Base-by-base conservation (phyloP, 1,140 invertebrate genomes). In the Hyles euphorbiae region DNA sequence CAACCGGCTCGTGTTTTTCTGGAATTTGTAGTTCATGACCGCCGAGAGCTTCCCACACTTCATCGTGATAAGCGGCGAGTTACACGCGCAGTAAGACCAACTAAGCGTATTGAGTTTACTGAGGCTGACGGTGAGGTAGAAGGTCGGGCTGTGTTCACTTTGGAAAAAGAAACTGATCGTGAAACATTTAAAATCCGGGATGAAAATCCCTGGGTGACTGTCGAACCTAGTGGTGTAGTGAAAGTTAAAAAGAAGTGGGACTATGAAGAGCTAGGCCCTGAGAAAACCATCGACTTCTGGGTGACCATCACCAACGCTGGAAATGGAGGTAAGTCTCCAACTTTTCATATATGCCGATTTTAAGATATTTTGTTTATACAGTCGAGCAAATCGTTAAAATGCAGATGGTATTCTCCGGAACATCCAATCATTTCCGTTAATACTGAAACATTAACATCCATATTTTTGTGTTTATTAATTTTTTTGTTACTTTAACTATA, bases 211-310 rank as follows among this genome's bases (percentile, higher is more conserved):
- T 98, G 97, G 97, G 96, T 98, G 33, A 96, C 95, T 9, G 96
- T 98, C 44, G 96, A 96, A 80, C 92, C 94, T 5, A 97, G 96
- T 88, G 97, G 97, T 59, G 95, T 96, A 34, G 96, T 98, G 60
- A 93, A 94, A 71, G 96, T 98, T 44, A 97, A 97, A 88, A 96
- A 97, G 92, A 97, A 97, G 91, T 98, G 97, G 97, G 96, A 98
- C 91, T 98, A 97, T 85, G 97, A 98, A 78, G 96, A 98, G 74
- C 85, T 98, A 3, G 96, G 96, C n/a, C 96, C 96, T 0, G 97
- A 98, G 86, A 98, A 98, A 84, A 97, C 96, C 2, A 98, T 98
- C 72, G 97, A 98, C 81, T 98, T 98, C 87, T 98, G 96, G 96
- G 96, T 98, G 10, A 97, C 95, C 34, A 97, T 98, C 70, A 96